These are phyloP conservation scores for Vanessa tameamea DNA, from an alignment of 1,140 invertebrate species.

Conservation along the genomic window DNA sequence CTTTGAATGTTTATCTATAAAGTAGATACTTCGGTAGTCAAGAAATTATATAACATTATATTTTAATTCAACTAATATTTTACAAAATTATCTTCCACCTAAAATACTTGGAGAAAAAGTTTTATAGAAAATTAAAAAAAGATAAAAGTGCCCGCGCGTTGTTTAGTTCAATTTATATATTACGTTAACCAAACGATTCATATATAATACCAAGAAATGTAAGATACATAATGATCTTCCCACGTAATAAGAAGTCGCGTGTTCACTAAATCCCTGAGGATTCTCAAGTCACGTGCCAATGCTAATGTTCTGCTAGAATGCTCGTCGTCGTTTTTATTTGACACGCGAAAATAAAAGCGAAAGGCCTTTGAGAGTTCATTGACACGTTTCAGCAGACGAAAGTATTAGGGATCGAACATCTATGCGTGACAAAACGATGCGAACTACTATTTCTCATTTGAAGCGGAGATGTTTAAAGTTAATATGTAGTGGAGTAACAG, in stretches of 20 bases:
- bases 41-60: not conserved
- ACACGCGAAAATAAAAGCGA: conserved; percentile 17
- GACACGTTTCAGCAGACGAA: not conserved
- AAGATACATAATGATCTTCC: not conserved
- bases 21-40: not conserved
- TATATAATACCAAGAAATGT: not conserved
- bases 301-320: conserved; percentile 19
- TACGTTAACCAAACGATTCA: not conserved
- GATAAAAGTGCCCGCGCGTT: too few species aligned
- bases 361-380: not conserved
- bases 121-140: too few species aligned
- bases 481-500: too few species aligned
- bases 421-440: not conserved
- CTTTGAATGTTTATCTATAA: not conserved
- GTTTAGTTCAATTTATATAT: too few species aligned
- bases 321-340: conserved; percentile 7
- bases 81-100: too few species aligned
- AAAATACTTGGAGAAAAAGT: too few species aligned
- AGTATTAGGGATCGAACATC: not conserved
- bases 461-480: too few species aligned
- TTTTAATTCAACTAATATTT: not conserved
- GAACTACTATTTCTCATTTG: too few species aligned
- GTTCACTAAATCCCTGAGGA: not conserved
- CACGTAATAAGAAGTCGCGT: not conserved
- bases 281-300: conserved; percentile 4